A percentile compares a stretch with the other conserved stretches of the same genome.
phyloP scores from a whole-genome alignment of 2,113 vertebrate species.

The Apodemus speciosus region DNA sequence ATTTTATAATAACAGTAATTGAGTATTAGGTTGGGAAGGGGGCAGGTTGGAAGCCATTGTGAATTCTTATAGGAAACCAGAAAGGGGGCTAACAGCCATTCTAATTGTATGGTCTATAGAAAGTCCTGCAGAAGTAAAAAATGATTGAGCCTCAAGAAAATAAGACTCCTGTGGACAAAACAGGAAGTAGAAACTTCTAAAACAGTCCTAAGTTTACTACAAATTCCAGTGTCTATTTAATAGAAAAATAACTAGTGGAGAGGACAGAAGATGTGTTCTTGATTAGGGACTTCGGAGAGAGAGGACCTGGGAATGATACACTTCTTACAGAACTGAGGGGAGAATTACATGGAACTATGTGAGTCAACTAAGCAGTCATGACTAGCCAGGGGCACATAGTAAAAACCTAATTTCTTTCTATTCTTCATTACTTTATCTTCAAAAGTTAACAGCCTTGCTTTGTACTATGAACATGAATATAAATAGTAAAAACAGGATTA shows the following conservation, averaged over 20 bases:
- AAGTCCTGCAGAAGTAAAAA: neutral
- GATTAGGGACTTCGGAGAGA: neutral
- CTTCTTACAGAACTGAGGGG: neutral
- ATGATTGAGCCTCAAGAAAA: neutral
- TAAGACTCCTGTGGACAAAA: neutral
- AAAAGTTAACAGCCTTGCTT: neutral
- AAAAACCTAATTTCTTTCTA: neutral
- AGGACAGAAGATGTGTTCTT: neutral
- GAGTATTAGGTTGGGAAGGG: neutral
- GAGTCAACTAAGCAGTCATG: neutral
- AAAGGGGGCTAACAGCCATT: neutral
- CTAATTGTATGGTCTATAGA: neutral
- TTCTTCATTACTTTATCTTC: neutral
- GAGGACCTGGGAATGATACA: neutral
- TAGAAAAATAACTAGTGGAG: neutral
- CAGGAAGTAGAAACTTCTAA: neutral
- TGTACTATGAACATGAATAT: neutral
- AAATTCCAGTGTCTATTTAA: neutral
- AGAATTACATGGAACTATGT: conserved; percentile 33
- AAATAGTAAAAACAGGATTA: neutral
- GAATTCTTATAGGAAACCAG: neutral
- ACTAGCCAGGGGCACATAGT: neutral
- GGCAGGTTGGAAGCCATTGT: neutral
- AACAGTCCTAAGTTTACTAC: neutral
- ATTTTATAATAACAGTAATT: neutral